Conservation (phyloP, 2,113 vertebrate genomes). For the Hemicordylus capensis region DNA sequence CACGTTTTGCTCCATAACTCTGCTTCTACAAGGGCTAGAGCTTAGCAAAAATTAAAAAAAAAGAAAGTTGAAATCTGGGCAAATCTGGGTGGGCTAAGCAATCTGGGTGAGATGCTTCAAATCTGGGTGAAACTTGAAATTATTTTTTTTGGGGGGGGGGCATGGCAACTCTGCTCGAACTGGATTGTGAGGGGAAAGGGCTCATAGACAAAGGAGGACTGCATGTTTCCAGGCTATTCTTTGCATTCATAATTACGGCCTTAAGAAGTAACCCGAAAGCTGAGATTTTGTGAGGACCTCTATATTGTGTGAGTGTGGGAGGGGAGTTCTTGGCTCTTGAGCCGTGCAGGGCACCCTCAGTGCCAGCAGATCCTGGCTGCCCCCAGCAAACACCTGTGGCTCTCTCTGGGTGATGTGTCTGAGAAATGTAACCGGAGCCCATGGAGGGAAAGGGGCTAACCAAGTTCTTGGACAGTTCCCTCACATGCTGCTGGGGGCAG, state of each 20-base stretch:
- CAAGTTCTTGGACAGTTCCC: background rate
- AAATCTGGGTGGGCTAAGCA: too few species aligned
- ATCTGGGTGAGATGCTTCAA: too few species aligned
- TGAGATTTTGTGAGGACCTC: background rate
- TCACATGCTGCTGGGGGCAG: background rate
- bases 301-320: too few species aligned
- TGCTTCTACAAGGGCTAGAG: too few species aligned
- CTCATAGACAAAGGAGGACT: too few species aligned
- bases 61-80: too few species aligned
- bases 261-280: background rate
- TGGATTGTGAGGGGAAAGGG: too few species aligned
- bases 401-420: background rate
- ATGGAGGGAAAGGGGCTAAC: background rate
- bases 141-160: too few species aligned
- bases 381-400: background rate
- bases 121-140: background rate
- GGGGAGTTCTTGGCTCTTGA: background rate
- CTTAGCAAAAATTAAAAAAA: too few species aligned
- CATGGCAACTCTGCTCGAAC: too few species aligned
- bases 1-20: too few species aligned
- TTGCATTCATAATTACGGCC: background rate
- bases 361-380: conserved; percentile 2
- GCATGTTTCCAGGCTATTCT: background rate
- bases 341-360: background rate
- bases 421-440: background rate